Evolutionary conservation across 2,888 invertebrate species (phyloP).

Genomic region (Drepana falcataria): DNA sequence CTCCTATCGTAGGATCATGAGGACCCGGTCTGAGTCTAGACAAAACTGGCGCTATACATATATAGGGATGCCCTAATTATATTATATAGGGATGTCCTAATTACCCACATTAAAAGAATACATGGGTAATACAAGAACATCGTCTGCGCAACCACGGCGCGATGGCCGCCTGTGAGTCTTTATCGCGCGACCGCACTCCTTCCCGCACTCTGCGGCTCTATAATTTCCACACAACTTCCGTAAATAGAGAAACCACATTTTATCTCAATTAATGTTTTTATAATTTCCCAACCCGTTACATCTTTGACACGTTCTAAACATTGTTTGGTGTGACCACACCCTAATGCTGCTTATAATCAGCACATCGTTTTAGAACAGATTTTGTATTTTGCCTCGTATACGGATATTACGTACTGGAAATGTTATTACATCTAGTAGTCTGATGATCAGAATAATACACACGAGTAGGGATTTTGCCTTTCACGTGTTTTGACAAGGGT

Average conservation of each 20-base stretch:
- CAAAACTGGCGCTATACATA: too few relatives aligned
- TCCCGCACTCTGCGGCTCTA: conserved; percentile 39
- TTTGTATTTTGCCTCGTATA: too few relatives aligned
- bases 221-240: conserved; percentile 68
- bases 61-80: background rate
- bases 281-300: conserved; percentile 47
- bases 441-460: too few relatives aligned
- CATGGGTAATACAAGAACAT: background rate
- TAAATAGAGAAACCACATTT: conserved; percentile 72
- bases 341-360: conserved; percentile 29
- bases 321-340: conserved; percentile 39
- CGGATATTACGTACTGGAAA: too few relatives aligned
- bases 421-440: too few relatives aligned
- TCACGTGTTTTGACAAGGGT: too few relatives aligned
- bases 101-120: background rate
- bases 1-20: too few relatives aligned
- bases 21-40: too few relatives aligned
- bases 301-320: conserved; percentile 31
- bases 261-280: conserved; percentile 62
- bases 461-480: too few relatives aligned
- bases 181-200: conserved; percentile 47
- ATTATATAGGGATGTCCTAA: background rate
- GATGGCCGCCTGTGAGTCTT: conserved; percentile 18
- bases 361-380: background rate
- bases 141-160: background rate